Conservation (phyloP, 2,113 vertebrate genomes). For the Entomyzon cyanotis region DNA sequence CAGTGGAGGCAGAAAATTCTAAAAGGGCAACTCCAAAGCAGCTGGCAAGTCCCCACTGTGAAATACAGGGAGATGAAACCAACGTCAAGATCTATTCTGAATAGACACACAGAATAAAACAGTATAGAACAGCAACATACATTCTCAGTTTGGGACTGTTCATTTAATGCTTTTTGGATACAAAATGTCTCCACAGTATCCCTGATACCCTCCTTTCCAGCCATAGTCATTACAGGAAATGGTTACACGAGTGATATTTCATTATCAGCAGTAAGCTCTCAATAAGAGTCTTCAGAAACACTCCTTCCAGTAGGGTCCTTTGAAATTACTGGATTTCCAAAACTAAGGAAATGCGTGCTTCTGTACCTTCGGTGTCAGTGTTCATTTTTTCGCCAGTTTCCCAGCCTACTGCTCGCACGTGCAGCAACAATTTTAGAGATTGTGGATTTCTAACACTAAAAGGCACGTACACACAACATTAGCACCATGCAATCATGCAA, state of each 20-base stretch:
- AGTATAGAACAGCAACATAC: fast-evolving
- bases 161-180: neutral
- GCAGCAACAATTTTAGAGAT: neutral
- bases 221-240: neutral
- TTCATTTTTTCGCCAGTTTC: neutral
- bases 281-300: neutral
- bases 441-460: neutral
- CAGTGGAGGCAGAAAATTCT: neutral
- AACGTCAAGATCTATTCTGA: neutral
- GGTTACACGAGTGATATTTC: neutral
- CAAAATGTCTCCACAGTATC: neutral
- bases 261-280: neutral
- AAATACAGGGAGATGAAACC: neutral
- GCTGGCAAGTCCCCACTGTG: neutral
- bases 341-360: neutral
- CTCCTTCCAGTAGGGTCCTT: neutral
- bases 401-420: neutral
- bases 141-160: neutral
- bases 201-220: neutral
- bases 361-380: neutral
- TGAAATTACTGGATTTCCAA: neutral
- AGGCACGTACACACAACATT: neutral
- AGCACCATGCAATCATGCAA: neutral
- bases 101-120: neutral
- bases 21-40: neutral